phyloP scores from a whole-genome alignment of 1,140 invertebrate genomes.

The Paraescarpia echinospica region DNA sequence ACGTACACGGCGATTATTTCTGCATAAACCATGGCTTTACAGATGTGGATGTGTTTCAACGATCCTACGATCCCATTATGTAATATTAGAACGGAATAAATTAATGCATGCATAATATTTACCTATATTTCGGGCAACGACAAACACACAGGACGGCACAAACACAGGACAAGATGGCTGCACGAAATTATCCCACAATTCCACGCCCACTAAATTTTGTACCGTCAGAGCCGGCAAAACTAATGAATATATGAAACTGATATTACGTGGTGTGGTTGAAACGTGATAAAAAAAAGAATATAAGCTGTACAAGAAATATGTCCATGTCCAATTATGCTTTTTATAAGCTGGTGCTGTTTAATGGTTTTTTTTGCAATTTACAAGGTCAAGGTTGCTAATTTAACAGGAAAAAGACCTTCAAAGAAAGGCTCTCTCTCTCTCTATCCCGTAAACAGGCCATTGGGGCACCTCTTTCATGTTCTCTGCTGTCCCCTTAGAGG shows the following conservation, averaged over 20 bases:
- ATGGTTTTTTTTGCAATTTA: not conserved
- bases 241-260: not conserved
- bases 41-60: not conserved
- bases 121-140: conserved; percentile 17
- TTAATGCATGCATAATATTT: not conserved
- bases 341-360: not conserved
- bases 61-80: not conserved
- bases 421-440: not conserved
- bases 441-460: too few species aligned
- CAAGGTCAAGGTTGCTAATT: not conserved
- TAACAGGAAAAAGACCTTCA: not conserved
- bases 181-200: conserved; percentile 13
- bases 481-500: too few species aligned
- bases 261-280: not conserved
- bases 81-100: not conserved
- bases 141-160: conserved; percentile 19
- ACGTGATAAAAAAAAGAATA: not conserved
- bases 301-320: not conserved
- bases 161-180: conserved; percentile 21
- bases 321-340: not conserved
- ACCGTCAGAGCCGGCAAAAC: not conserved
- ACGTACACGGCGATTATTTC: not conserved
- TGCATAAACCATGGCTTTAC: not conserved
- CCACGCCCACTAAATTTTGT: not conserved
- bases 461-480: too few species aligned